A percentile compares a stretch with the other conserved stretches of the same genome.
These are phyloP conservation scores for Acrocephalus scirpaceus DNA, from an alignment of 2,797 vertebrate species.

Conservation along the genomic window DNA sequence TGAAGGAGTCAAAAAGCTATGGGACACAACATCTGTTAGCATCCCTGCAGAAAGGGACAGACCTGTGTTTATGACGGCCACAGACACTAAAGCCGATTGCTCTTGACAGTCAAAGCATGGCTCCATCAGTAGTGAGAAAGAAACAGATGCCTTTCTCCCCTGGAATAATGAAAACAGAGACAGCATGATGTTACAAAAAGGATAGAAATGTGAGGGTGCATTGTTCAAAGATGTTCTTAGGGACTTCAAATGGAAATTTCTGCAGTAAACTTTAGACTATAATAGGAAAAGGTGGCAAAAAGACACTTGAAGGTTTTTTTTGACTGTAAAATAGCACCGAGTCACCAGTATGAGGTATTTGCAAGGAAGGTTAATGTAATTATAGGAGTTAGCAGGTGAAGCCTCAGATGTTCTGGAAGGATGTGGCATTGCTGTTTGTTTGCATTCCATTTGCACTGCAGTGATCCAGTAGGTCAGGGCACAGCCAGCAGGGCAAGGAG, in stretches of 20 bases:
- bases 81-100: not conserved
- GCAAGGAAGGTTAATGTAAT: not conserved
- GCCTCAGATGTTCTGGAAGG: not conserved
- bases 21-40: not conserved
- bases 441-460: not conserved
- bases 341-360: not conserved
- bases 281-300: not conserved
- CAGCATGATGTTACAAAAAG: not conserved
- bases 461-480: fast-evolving
- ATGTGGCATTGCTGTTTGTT: not conserved
- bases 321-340: not conserved
- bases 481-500: not conserved
- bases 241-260: not conserved
- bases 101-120: not conserved
- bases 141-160: not conserved
- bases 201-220: not conserved
- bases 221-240: not conserved
- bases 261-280: not conserved
- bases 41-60: not conserved
- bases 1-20: not conserved
- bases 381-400: not conserved
- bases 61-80: not conserved
- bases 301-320: not conserved
- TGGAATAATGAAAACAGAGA: not conserved
- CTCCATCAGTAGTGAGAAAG: not conserved